phyloP scores from a whole-genome alignment of 2,113 vertebrate genomes.

The Rhynchopsitta pachyrhyncha region DNA sequence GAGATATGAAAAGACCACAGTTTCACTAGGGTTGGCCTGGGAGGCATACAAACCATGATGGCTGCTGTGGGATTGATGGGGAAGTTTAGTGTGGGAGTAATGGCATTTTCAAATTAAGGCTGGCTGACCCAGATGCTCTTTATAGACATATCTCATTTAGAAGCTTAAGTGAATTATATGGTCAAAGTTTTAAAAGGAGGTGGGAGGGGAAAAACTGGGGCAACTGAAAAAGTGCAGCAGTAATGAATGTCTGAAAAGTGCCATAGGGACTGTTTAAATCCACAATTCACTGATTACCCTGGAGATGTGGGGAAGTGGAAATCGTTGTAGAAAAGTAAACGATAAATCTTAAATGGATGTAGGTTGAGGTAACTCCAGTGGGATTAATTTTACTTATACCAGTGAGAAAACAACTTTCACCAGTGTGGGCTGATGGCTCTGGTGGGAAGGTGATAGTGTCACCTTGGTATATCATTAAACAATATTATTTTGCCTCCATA shows the following conservation, averaged over 20 bases:
- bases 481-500: background rate
- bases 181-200: conserved; percentile 20
- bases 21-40: background rate
- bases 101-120: conserved; percentile 32
- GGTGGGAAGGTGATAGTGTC: background rate
- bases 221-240: background rate
- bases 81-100: conserved; percentile 33
- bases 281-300: background rate
- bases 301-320: background rate
- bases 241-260: background rate
- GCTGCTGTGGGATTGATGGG: conserved; percentile 21
- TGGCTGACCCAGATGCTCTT: conserved; percentile 30
- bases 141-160: conserved; percentile 32
- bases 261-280: background rate
- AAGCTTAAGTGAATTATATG: background rate
- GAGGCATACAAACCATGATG: background rate
- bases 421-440: background rate
- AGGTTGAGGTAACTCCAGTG: background rate
- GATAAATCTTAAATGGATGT: background rate
- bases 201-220: background rate
- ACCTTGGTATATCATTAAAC: background rate
- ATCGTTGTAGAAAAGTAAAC: background rate
- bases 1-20: background rate
- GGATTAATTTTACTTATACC: background rate
- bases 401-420: background rate